Percentiles rank a stretch among this genome's conserved stretches.
phyloP scores from a whole-genome alignment of 2,888 invertebrate species.

The Meghimatium bilineatum region DNA sequence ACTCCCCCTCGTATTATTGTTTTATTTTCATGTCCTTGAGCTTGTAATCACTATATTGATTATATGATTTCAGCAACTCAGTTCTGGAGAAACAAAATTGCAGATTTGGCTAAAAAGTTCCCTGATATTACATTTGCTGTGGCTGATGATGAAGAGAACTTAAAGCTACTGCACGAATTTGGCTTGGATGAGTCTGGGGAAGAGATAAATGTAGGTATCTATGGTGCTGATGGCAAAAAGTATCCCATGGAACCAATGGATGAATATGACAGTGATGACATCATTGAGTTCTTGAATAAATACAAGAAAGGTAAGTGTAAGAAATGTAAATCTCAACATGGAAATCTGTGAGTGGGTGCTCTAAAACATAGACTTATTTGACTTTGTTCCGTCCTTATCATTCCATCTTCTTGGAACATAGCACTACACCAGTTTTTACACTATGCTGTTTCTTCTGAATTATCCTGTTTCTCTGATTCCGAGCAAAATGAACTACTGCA shows the following conservation, averaged over 20 bases:
- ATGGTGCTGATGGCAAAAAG: constrained; percentile 63
- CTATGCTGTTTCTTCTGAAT: too few relatives aligned
- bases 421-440: too few relatives aligned
- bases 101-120: constrained; percentile 79
- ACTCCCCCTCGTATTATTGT: too few relatives aligned
- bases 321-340: neutral
- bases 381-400: too few relatives aligned
- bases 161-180: constrained; percentile 77
- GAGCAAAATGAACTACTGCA: too few relatives aligned
- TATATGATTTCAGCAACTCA: constrained; percentile 77
- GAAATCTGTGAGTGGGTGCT: too few relatives aligned
- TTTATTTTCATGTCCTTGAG: neutral
- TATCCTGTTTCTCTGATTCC: too few relatives aligned
- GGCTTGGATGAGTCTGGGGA: constrained; percentile 79
- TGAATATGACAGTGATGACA: constrained; percentile 79
- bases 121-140: constrained; percentile 79
- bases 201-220: constrained; percentile 79
- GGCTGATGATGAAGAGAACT: constrained; percentile 79
- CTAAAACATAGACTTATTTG: too few relatives aligned
- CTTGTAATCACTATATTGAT: neutral
- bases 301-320: constrained; percentile 76
- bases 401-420: too few relatives aligned
- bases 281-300: constrained; percentile 79
- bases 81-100: constrained; percentile 79
- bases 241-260: constrained; percentile 81